Evolutionary conservation across 2,888 invertebrate species (phyloP), one percentile per base, ranked within the genome.

Genomic region (Tiliacea aurago): DNA sequence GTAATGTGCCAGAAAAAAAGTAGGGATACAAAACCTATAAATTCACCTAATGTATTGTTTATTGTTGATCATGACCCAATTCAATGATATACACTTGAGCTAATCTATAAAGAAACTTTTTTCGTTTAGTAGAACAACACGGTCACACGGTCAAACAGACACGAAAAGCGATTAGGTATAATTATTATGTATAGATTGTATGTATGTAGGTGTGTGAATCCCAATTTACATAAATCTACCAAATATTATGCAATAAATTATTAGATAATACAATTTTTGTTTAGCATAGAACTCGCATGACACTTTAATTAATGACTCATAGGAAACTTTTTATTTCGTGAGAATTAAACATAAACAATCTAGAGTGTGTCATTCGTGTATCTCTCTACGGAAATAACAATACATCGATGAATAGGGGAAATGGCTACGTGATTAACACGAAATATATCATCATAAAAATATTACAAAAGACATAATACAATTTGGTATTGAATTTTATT

Each of bases 321-420:
- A 62, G 37, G 18, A 33, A 76, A 66, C 9, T 15, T 70, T 71
- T 61, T 65, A 61, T 70, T 79, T 68, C 70, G 47, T 70, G 28
- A 55, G 23, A 65, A 70, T 43, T 33, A 37, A 67, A 49, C 41
- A 13, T 23, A 20, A 63, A n/a, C 41, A 69, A 78, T 65, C 45
- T 51, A 63, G 59, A 65, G 71, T 70, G 70, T 68, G 75, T 75
- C 81, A 83, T 68, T 61, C 33, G 53, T 20, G 64, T 80, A 83
- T 79, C 69, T 62, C 1, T 56, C 1, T 10, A 51, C 49, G 67
- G 70, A 79, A 83, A 70, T 59, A 33, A 56, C 41, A 45, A n/a
- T 45, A 67, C n/a, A 47, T 67, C 45, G n/a, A 78, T 53, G 64
- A 15, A 37, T 33, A 7, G 15, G 33, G 11, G 51, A 70, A 55